These are phyloP conservation scores for Zonotrichia albicollis DNA, from an alignment of 2,797 vertebrate genomes.

Conservation along the genomic window DNA sequence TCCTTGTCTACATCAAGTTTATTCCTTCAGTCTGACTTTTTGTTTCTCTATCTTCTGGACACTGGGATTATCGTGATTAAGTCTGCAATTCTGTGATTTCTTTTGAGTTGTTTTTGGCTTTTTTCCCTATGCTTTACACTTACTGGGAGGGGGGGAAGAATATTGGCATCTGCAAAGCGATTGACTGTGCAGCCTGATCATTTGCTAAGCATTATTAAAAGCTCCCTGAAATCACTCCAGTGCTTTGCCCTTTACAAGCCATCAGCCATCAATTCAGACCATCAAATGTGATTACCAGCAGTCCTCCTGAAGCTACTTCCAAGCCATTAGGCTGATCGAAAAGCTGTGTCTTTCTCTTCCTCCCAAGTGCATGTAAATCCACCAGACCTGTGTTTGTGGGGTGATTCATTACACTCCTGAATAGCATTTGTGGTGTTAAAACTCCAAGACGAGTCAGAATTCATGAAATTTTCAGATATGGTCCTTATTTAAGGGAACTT, in stretches of 20 bases:
- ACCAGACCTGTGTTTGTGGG: not conserved
- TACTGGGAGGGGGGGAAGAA: not conserved
- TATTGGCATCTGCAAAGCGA: conserved; percentile 15
- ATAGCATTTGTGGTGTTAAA: not conserved
- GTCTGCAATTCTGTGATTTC: not conserved
- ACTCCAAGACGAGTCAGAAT: not conserved
- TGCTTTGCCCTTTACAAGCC: conserved; percentile 62
- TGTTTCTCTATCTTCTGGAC: not conserved
- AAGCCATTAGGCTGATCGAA: conserved; percentile 55
- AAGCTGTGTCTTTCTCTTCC: conserved; percentile 30
- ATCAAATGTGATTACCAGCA: conserved; percentile 49
- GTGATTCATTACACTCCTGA: not conserved
- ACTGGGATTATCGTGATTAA: not conserved
- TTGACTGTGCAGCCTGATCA: conserved; percentile 35
- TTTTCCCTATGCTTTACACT: not conserved
- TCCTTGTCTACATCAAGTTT: not conserved
- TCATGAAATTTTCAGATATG: not conserved
- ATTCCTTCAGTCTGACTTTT: not conserved
- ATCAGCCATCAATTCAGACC: conserved; percentile 65
- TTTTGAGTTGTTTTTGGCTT: not conserved
- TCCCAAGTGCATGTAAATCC: not conserved
- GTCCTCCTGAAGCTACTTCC: conserved; percentile 53
- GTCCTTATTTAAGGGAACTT: not conserved
- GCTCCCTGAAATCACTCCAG: conserved; percentile 42
- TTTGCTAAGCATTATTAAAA: conserved; percentile 71